Evolutionary conservation across 2,888 invertebrate genomes (phyloP).

Genomic region (Hypsopygia costalis): DNA sequence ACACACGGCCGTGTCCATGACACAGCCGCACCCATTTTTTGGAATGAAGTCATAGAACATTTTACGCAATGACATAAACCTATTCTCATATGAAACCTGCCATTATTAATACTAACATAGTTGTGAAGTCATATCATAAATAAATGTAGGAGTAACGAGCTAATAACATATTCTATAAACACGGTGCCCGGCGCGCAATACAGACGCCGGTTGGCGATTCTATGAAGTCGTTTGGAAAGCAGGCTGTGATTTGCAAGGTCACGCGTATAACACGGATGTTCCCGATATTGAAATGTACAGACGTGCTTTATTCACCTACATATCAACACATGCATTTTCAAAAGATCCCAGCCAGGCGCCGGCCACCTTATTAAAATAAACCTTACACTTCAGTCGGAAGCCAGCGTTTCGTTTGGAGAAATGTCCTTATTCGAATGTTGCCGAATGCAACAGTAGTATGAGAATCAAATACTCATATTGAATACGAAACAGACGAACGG

Average conservation of each 20-base stretch:
- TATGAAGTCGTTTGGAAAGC: conserved; percentile 79
- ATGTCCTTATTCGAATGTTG: conserved; percentile 53
- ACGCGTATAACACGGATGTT: conserved; percentile 81
- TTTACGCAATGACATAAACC: neutral
- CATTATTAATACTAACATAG: conserved; percentile 30
- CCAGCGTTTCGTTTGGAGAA: conserved; percentile 51
- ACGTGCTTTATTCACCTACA: conserved; percentile 80
- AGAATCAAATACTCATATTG: conserved; percentile 80
- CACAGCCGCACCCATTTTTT: too few species aligned
- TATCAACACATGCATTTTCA: conserved; percentile 72
- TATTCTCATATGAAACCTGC: neutral
- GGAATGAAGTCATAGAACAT: too few species aligned
- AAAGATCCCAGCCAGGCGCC: conserved; percentile 60
- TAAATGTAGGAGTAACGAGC: conserved; percentile 53
- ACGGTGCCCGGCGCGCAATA: conserved; percentile 62
- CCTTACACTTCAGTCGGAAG: conserved; percentile 53
- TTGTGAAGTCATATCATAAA: conserved; percentile 54
- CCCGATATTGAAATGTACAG: conserved; percentile 80
- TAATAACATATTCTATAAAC: conserved; percentile 68
- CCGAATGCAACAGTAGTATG: conserved; percentile 76
- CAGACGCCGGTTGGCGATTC: conserved; percentile 69
- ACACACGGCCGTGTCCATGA: too few species aligned
- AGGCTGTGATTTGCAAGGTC: conserved; percentile 81
- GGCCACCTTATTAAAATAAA: conserved; percentile 37
- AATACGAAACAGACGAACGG: conserved; percentile 77